These are phyloP conservation scores for Cyclophora albipunctata DNA, from an alignment of 2,888 invertebrate species.

Conservation along the genomic window DNA sequence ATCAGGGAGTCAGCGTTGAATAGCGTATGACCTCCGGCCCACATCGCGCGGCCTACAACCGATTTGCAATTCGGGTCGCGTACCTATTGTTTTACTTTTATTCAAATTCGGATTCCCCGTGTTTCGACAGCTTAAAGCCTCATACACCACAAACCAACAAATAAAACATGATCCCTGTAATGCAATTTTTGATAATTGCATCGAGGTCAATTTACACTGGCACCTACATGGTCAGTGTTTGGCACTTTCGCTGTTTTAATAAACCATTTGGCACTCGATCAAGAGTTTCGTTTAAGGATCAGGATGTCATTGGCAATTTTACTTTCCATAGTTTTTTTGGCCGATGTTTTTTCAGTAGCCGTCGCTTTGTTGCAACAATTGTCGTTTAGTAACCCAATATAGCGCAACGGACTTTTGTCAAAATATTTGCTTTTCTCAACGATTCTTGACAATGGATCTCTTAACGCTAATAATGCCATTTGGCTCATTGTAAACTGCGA, in stretches of 20 bases:
- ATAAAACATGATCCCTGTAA: neutral
- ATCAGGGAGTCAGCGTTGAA: constrained; percentile 34
- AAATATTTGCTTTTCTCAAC: constrained; percentile 66
- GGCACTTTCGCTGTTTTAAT: constrained; percentile 26
- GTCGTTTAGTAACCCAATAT: constrained; percentile 65
- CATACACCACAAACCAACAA: constrained; percentile 9
- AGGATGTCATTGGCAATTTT: constrained; percentile 16
- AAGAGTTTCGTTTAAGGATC: constrained; percentile 27
- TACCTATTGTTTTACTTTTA: constrained; percentile 66
- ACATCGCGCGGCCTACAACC: constrained; percentile 62
- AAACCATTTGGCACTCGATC: constrained; percentile 41
- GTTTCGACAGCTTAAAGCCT: constrained; percentile 27
- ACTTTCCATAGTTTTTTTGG: constrained; percentile 19
- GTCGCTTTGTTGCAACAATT: constrained; percentile 43
- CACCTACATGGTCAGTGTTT: constrained; percentile 27
- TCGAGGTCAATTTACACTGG: constrained; percentile 3
- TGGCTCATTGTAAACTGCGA: constrained; percentile 40
- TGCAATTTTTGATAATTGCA: neutral
- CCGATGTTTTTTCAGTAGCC: constrained; percentile 18
- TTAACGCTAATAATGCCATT: constrained; percentile 65
- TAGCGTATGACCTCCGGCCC: constrained; percentile 64
- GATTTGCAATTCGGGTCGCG: constrained; percentile 65
- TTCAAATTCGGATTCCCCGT: constrained; percentile 40
- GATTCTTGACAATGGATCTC: constrained; percentile 48
- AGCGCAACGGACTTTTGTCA: constrained; percentile 67